Base-by-base conservation (phyloP, 35 echinoderm and acorn worm species). In the Lytechinus pictus region DNA sequence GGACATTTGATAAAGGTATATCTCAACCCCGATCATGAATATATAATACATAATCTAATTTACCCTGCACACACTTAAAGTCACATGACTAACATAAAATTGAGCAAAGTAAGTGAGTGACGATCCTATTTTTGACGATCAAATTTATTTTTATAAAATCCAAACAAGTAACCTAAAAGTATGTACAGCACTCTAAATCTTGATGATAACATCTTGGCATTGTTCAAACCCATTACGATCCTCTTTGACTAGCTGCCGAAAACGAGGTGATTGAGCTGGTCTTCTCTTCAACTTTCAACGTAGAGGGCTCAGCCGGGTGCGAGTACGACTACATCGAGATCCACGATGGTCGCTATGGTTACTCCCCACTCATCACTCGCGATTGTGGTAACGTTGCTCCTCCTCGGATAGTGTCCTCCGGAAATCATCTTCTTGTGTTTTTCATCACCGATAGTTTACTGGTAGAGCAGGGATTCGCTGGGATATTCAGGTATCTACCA, bases 321-420 rank as follows among this genome's bases (percentile, higher is more conserved):
- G 57, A 96, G 94, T 97, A 94, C 52, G 97, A 97, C 89, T 94
- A 96, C 52, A 57, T 97, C 24, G 97, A 97, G 95, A 95, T 97
- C 21, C 97, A 96, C 51, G 97, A 97, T 86, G 97, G 97, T 27
- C 95, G 97, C 51, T 97, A 92, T 53, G 97, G 97, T 11, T 97
- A 86, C 95, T 97, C 97, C 51, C 97, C 97, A 8, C 60, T 97
- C 9, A 89, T 97, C 52, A 94, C 53, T 60, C 79, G 66, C 14
- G 29, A 94, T 27, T 97, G 97, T 53, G 97, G 97, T 9, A 55
- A 96, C 28, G 58, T 89, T 3, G 24, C 94, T n/a, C 97, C 97
- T 27, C 53, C 4, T 24, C 52, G 86, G 44, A 94, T 97, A 12
- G 91, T 89, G 60, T 96, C 97, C 28, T 92, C 95, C 27, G 93